Base-by-base conservation (phyloP, 2,113 vertebrate genomes). In the Eulacestoma nigropectus region DNA sequence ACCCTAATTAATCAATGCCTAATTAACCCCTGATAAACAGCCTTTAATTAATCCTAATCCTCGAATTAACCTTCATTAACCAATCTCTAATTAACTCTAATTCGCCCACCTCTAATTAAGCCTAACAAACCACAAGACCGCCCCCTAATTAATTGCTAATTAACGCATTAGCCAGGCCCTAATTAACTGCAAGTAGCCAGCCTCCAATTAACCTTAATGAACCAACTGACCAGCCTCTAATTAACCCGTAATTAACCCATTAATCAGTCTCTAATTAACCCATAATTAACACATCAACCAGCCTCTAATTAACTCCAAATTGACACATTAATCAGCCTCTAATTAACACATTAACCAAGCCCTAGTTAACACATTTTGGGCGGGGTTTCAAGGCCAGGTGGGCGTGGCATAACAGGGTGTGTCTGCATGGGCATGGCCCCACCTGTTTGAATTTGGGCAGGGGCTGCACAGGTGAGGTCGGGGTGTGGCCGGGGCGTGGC, bases 141-240 rank as follows among this genome's bases (percentile, higher is more conserved):
- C 10, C n/a, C 23, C n/a, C 19, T 50, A 6, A 35, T 68, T 29
- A 50, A 29, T 13, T 6, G 13, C 10, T 50, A 6, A 49, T 68
- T 68, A 69, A 37, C 0, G 4, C 16, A 33, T 12, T 17, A 33
- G 4, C 2, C 25, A n/a, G 5, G 9, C 33, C 4, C 11, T 13
- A 46, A 67, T 67, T n/a, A 65, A 65, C 30, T 6, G 11, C 6
- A 29, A 37, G 12, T 19, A 39, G 6, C 50, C 50, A 52, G 50
- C 15, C 26, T 50, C 49, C 12, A 39, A 39, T 39, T 26, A 50
- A 27, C 49, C 49, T 16, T 50, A 50, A 50, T 50, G 49, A 50
- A 50, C 26, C 14, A 27, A 50, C 49, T 27, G 27, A 29, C 50
- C 27, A 29, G 50, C 16, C 16, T 16, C 10, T 7, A 30, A 53